Evolutionary conservation across 2,888 invertebrate genomes (phyloP).

Genomic region (Nasonia oneida): DNA sequence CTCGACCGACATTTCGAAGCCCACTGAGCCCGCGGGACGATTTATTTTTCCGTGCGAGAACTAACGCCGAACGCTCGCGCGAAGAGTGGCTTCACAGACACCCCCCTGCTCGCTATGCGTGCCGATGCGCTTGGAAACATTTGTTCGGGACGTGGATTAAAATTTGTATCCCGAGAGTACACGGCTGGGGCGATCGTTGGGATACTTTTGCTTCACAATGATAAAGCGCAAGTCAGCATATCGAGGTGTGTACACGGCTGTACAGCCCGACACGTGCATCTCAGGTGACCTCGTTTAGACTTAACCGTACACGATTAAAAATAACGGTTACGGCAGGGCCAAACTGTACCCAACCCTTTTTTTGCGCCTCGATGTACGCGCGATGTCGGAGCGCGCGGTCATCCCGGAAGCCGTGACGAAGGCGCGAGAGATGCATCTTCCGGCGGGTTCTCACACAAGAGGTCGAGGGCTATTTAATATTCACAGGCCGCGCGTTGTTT

Average conservation of each 20-base stretch:
- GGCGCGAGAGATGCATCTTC: neutral
- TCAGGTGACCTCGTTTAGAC: neutral
- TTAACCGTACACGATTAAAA: neutral
- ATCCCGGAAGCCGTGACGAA: constrained; percentile 26
- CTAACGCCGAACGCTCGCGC: constrained; percentile 67
- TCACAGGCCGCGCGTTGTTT: constrained; percentile 5
- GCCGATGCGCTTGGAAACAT: neutral
- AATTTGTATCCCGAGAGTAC: constrained; percentile 26
- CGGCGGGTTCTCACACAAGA: neutral
- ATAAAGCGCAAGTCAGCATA: neutral
- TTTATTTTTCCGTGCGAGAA: constrained; percentile 73
- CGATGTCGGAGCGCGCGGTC: constrained; percentile 11
- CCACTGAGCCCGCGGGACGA: constrained; percentile 66
- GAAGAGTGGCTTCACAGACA: constrained; percentile 28
- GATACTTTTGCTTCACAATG: neutral
- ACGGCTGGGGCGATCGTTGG: neutral
- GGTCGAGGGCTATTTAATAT: constrained; percentile 38
- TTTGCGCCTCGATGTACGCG: neutral
- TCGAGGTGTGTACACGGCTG: no score
- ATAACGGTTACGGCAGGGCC: neutral
- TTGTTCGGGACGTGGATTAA: constrained; percentile 34
- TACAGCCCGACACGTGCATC: neutral
- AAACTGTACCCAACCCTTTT: neutral
- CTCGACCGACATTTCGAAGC: constrained; percentile 61
- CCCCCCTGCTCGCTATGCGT: neutral